Evolutionary conservation across 2,113 vertebrate species (phyloP).

Genomic region (Pseudois nayaur): DNA sequence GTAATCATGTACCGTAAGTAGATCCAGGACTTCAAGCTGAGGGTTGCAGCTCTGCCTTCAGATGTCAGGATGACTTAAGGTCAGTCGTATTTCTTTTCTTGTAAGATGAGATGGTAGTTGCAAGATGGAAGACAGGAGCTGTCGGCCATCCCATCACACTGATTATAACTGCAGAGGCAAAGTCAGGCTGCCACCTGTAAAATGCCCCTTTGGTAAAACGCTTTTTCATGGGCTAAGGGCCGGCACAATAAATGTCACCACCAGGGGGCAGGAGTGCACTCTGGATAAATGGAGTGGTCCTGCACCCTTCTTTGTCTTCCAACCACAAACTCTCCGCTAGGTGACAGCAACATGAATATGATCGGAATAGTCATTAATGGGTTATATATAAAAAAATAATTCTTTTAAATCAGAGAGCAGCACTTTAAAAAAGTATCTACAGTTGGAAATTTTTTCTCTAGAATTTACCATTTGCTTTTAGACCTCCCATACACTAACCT

Average conservation of each 20-base stretch:
- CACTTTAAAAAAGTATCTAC: neutral
- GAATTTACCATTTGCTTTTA: neutral
- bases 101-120: neutral
- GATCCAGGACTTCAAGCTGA: neutral
- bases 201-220: neutral
- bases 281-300: accelerated
- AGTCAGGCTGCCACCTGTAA: neutral
- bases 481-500: neutral
- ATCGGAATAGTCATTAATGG: neutral
- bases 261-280: slow-evolving; percentile 53
- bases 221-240: neutral
- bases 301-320: accelerated
- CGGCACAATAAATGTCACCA: neutral
- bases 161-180: neutral
- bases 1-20: accelerated
- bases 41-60: neutral
- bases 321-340: neutral
- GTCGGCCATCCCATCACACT: neutral
- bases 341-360: neutral
- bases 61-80: neutral
- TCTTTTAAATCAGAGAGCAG: neutral
- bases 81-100: neutral
- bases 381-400: neutral
- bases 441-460: neutral
- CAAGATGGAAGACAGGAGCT: neutral